phyloP scores from a whole-genome alignment of 2,888 invertebrate species.

The Drosophila tanythrix region DNA sequence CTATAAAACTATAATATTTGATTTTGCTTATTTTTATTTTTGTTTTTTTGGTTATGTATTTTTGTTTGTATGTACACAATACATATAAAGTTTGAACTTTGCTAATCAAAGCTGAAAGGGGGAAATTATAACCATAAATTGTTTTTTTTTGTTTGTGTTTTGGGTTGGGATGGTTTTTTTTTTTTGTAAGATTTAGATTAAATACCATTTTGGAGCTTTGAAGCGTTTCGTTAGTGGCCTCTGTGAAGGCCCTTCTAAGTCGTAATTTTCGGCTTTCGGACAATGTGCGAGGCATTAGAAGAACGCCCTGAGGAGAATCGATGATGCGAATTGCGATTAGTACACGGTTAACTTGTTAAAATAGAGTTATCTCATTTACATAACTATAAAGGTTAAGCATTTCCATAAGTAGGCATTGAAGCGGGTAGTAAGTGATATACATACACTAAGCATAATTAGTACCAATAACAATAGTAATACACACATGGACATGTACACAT shows the following conservation, averaged over 20 bases:
- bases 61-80: slow-evolving; percentile 42
- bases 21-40: slow-evolving; percentile 9
- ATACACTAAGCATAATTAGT: slow-evolving; percentile 10
- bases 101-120: slow-evolving; percentile 39
- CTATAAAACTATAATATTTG: slow-evolving; percentile 25
- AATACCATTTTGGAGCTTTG: slow-evolving; percentile 95
- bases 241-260: slow-evolving; percentile 95
- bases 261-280: slow-evolving; percentile 94
- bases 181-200: slow-evolving; percentile 59
- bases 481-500: background rate
- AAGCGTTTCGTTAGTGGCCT: slow-evolving; percentile 94
- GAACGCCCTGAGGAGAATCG: slow-evolving; percentile 89
- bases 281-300: slow-evolving; percentile 95
- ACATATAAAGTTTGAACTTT: slow-evolving; percentile 35
- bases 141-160: slow-evolving; percentile 7
- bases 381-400: background rate
- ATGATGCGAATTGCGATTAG: slow-evolving; percentile 75
- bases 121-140: slow-evolving; percentile 11
- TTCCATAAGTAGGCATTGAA: background rate
- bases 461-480: slow-evolving; percentile 11
- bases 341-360: slow-evolving; percentile 45
- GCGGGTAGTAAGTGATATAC: background rate
- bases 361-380: slow-evolving; percentile 25
- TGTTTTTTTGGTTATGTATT: slow-evolving; percentile 22
- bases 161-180: background rate